Percentiles rank a stretch among this genome's conserved stretches.
These are phyloP conservation scores for Conomelus anceps DNA, from an alignment of 2,888 invertebrate species.

Conservation along the genomic window DNA sequence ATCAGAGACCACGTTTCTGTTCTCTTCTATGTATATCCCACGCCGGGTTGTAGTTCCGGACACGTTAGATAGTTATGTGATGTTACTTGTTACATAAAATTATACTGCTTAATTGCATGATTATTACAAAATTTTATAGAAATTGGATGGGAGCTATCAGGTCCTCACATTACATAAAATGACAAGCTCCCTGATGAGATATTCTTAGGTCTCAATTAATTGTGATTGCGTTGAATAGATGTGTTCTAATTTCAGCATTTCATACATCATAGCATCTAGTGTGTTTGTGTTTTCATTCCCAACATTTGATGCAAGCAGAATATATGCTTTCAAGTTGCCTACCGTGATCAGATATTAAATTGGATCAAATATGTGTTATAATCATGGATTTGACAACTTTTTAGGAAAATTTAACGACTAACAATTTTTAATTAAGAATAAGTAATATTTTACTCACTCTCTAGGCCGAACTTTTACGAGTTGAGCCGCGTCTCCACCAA, in stretches of 20 bases:
- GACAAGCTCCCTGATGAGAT: background rate
- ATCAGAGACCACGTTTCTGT: background rate
- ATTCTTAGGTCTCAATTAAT: background rate
- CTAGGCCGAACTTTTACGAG: no score
- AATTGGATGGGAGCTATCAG: background rate
- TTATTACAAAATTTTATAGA: background rate
- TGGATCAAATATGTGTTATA: no score
- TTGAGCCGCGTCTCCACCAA: no score
- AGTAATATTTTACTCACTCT: no score
- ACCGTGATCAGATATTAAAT: no score
- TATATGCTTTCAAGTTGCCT: no score
- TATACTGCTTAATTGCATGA: background rate
- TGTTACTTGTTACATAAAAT: background rate
- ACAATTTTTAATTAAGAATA: no score
- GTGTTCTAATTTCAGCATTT: background rate
- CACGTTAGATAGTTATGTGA: background rate
- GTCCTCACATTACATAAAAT: background rate
- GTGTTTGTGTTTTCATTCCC: background rate
- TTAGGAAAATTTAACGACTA: no score
- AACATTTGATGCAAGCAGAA: background rate
- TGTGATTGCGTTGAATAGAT: background rate
- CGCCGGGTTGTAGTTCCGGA: background rate
- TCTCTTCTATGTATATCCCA: background rate
- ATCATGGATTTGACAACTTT: no score
- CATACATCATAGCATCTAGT: background rate